phyloP scores from a whole-genome alignment of 2,797 vertebrate genomes.

The Tapera naevia region DNA sequence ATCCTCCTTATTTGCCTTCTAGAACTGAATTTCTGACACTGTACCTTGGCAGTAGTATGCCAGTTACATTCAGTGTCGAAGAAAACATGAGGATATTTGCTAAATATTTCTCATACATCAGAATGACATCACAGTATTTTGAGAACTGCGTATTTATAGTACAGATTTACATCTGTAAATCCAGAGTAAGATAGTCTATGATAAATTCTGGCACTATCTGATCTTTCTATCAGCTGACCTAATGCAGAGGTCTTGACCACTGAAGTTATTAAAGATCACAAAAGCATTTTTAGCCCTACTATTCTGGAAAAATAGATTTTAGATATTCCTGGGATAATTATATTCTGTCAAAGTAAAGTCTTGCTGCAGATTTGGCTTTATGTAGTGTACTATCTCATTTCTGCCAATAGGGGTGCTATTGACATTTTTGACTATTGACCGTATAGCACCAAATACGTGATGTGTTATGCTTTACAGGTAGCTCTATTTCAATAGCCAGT shows the following conservation, averaged over 20 bases:
- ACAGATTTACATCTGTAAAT: not conserved
- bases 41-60: not conserved
- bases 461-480: not conserved
- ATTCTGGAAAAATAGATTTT: not conserved
- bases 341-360: not conserved
- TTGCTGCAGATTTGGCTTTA: not conserved
- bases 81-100: not conserved
- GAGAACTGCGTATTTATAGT: not conserved
- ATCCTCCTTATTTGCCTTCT: not conserved
- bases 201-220: not conserved
- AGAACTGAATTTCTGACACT: not conserved
- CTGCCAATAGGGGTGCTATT: not conserved
- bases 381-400: not conserved
- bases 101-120: not conserved
- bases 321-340: not conserved
- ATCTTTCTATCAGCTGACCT: not conserved
- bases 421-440: not conserved
- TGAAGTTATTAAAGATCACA: not conserved
- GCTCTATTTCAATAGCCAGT: not conserved
- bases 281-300: not conserved
- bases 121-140: not conserved
- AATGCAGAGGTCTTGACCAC: not conserved
- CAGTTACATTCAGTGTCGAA: not conserved
- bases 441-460: not conserved
- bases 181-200: not conserved